Evolutionary conservation across 2,113 vertebrate genomes (phyloP), one percentile per base, ranked within the genome.

Genomic region (Syrmaticus mikado): DNA sequence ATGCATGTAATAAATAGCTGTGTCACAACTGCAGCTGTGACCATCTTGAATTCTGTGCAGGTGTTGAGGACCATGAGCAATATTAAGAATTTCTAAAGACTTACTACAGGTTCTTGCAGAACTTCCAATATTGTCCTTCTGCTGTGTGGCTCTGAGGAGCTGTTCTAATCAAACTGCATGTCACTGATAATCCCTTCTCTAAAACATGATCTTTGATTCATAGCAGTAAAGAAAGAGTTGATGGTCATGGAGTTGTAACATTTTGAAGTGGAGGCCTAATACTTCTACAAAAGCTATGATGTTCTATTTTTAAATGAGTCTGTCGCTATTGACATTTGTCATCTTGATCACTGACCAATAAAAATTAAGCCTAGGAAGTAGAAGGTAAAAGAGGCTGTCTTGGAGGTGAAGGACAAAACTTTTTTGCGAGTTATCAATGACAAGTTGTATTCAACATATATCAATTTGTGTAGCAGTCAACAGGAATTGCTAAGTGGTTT

Each of bases 91-190:
- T 74, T 52, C 40, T 66, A 2, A 66, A 36, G 40, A 25, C 41
- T 41, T 48, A 20, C n/a, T 38, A 3, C 15, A 71, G 21, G 25
- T 46, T 30, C 28, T 32, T 11, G 9, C 24, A 34, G 48, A 3
- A 2, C 3, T 15, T 89, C 45, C 64, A 89, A 34, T 14, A 32
- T 21, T 0, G 8, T 6, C 27, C 34, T 40, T 38, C 55, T 34
- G 19, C 13, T 20, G 24, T 3, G 24, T 52, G 57, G 25, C 75
- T 75, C 57, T 41, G 38, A 46, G 41, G 58, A 48, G 41, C 6
- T 2, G 11, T 71, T 81, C 0, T 2, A 28, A 17, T 81, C 38
- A 58, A 65, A 43, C 55, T 68, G 4, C 6, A 1, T 6, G 21
- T 32, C 10, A 1, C 13, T 53, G 52, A 13, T 53, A 16, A 16